phyloP scores from a whole-genome alignment of 2,888 invertebrate species.

The Tuta absoluta region DNA sequence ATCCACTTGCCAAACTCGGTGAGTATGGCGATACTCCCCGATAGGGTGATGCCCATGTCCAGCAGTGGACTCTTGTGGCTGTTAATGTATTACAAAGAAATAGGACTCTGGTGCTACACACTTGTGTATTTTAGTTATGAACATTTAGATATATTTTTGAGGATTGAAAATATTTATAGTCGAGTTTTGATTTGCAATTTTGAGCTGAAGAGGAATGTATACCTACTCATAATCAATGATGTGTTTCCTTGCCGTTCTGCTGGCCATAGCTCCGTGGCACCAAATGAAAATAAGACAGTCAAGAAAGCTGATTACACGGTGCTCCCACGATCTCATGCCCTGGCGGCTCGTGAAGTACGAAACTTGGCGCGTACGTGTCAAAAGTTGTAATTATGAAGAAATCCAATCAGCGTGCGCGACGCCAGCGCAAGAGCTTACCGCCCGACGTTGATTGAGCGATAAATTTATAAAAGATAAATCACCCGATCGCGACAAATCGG shows the following conservation, averaged over 20 bases:
- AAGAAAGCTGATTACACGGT: constrained; percentile 79
- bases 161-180: background rate
- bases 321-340: constrained; percentile 79
- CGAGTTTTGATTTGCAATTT: background rate
- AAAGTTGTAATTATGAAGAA: constrained; percentile 81
- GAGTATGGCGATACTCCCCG: no score
- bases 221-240: no score
- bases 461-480: constrained; percentile 77
- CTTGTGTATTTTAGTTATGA: no score
- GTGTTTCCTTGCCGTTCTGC: constrained; percentile 36
- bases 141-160: no score
- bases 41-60: no score
- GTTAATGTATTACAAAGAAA: no score
- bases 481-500: constrained; percentile 73
- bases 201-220: background rate
- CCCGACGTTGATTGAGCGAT: constrained; percentile 75
- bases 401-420: constrained; percentile 74
- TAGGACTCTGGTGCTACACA: no score
- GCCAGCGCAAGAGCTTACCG: constrained; percentile 60
- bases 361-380: constrained; percentile 80
- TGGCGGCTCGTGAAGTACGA: constrained; percentile 71
- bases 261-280: constrained; percentile 53
- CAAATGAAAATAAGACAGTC: constrained; percentile 72
- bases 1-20: no score
- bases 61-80: no score